Conservation (phyloP, 2,113 vertebrate species). For the Apteryx owenii region DNA sequence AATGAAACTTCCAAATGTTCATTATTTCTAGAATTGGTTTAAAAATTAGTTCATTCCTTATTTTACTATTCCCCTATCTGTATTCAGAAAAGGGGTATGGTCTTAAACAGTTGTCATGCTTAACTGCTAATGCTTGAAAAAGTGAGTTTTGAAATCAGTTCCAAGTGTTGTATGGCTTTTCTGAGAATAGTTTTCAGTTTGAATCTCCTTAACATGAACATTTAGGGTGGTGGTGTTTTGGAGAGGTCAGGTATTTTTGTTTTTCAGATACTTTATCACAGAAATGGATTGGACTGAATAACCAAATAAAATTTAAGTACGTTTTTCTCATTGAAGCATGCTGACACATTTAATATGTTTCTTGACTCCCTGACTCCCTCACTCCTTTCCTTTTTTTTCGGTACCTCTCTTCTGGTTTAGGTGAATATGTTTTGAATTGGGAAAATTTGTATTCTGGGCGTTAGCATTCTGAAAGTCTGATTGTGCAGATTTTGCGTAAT, state of each 20-base stretch:
- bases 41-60: neutral
- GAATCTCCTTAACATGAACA: neutral
- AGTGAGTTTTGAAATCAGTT: neutral
- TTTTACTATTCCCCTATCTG: neutral
- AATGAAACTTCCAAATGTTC: neutral
- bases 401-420: neutral
- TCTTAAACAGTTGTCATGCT: neutral
- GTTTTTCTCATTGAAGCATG: neutral
- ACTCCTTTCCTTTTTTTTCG: neutral
- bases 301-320: neutral
- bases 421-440: neutral
- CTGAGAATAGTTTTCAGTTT: neutral
- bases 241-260: neutral
- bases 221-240: neutral
- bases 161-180: neutral
- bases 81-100: neutral
- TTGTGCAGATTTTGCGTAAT: neutral
- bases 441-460: neutral
- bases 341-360: neutral
- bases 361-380: neutral
- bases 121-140: neutral
- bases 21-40: neutral
- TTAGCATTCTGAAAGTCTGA: neutral
- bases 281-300: neutral
- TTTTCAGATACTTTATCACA: neutral